Conservation (phyloP, 2,113 vertebrate species). For the Melozone crissalis region DNA sequence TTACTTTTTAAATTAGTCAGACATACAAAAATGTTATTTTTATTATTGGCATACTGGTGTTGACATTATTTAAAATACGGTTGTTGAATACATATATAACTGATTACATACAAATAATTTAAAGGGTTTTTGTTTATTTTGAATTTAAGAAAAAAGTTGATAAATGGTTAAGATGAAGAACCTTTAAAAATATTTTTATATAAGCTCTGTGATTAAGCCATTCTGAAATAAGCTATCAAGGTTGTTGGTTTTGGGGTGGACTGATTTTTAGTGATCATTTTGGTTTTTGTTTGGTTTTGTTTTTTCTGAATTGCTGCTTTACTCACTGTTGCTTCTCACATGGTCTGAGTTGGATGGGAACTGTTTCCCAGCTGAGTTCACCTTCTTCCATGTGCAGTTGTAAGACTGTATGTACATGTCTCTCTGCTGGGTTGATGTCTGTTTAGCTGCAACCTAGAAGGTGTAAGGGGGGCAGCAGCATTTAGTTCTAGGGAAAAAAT, state of each 20-base stretch:
- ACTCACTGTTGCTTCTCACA: conserved; percentile 34
- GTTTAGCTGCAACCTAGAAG: background rate
- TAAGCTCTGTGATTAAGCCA: background rate
- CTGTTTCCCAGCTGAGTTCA: conserved; percentile 55
- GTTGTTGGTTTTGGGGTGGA: background rate
- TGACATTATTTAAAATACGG: background rate
- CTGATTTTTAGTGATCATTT: background rate
- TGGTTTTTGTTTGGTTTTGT: background rate
- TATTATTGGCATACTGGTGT: background rate
- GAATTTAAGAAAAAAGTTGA: background rate
- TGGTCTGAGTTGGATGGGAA: conserved; percentile 40
- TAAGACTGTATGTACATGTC: background rate
- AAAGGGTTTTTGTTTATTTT: background rate
- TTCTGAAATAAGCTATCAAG: background rate
- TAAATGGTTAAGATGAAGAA: background rate
- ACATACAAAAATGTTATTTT: background rate
- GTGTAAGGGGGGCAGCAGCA: background rate
- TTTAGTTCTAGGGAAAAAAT: background rate
- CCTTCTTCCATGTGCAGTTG: conserved; percentile 8
- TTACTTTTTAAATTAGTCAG: conserved; percentile 1
- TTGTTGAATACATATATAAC: background rate
- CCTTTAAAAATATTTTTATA: background rate
- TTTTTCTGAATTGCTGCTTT: background rate
- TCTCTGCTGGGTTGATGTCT: background rate
- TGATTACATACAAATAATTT: background rate